phyloP scores from a whole-genome alignment of 2,888 invertebrate species.

The Nomada fucata region DNA sequence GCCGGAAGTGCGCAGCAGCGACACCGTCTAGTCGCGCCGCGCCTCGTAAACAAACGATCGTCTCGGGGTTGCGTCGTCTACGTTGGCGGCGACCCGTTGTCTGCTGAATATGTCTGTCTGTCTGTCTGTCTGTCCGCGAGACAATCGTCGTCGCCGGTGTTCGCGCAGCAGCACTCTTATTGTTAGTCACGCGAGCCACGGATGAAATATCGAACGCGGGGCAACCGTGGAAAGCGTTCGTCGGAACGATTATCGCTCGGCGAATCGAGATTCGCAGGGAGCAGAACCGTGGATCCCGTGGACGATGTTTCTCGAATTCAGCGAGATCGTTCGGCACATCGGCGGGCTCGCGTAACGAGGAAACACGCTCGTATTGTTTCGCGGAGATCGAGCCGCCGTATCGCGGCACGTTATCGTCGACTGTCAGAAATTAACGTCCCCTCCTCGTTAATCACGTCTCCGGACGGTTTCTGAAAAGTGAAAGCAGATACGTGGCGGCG shows the following conservation, averaged over 20 bases:
- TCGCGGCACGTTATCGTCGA: conserved; percentile 39
- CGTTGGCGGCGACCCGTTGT: conserved; percentile 63
- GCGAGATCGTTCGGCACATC: conserved; percentile 36
- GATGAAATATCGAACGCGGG: conserved; percentile 61
- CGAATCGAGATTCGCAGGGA: conserved; percentile 60
- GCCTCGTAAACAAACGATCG: conserved; percentile 50
- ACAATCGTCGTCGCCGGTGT: conserved; percentile 60
- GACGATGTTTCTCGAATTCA: conserved; percentile 55
- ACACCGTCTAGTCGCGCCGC: conserved; percentile 4
- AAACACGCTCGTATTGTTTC: conserved; percentile 46
- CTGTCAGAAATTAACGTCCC: conserved; percentile 35
- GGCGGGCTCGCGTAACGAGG: conserved; percentile 27
- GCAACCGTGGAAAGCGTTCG: conserved; percentile 57
- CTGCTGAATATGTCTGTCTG: conserved; percentile 54
- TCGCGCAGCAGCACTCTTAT: conserved; percentile 47
- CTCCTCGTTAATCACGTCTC: background rate
- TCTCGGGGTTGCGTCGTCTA: conserved; percentile 54
- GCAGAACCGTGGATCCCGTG: conserved; percentile 19
- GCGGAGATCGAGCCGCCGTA: conserved; percentile 10
- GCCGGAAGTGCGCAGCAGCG: conserved; percentile 42
- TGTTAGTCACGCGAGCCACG: conserved; percentile 57
- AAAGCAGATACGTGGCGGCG: conserved; percentile 21
- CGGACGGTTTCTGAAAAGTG: conserved; percentile 20
- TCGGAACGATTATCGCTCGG: conserved; percentile 57
- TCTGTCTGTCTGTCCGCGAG: conserved; percentile 60